Evolutionary conservation across 2,888 invertebrate genomes (phyloP).

Genomic region (Callinectes sapidus): DNA sequence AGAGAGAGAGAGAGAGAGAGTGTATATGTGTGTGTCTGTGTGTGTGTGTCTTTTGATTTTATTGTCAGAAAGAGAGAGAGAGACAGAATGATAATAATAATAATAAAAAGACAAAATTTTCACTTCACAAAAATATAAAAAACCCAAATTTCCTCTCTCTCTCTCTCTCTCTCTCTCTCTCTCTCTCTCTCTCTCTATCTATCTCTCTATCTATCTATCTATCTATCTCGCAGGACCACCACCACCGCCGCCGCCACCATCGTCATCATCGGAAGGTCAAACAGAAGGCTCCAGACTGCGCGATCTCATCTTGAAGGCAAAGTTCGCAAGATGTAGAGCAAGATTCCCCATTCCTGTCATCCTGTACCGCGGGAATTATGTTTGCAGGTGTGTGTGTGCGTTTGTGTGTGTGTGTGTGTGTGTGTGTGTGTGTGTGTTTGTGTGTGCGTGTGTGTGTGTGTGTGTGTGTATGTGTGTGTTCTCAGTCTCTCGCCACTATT

Average conservation of each 20-base stretch:
- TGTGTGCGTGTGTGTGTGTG: no score
- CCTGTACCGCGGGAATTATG: constrained; percentile 84
- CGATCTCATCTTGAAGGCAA: constrained; percentile 73
- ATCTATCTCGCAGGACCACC: not conserved
- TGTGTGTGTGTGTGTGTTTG: no score
- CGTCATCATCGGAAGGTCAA: constrained; percentile 19
- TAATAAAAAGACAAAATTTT: no score
- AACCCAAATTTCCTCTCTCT: not conserved
- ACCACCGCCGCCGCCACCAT: not conserved
- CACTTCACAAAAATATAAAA: no score
- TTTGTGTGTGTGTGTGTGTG: not conserved
- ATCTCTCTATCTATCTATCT: no score
- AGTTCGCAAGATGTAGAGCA: constrained; percentile 82
- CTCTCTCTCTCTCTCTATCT: constrained; percentile 10
- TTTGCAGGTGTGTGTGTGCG: constrained; percentile 78
- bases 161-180: not conserved
- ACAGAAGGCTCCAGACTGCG: constrained; percentile 49
- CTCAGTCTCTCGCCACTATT: no score
- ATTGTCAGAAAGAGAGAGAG: no score
- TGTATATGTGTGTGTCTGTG: no score
- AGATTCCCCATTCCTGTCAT: constrained; percentile 88
- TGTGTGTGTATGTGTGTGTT: no score
- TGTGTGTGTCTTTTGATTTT: no score
- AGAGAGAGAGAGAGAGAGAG: no score
- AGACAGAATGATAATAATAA: no score